Evolutionary conservation across 2,888 invertebrate genomes (phyloP), one percentile per base, ranked within the genome.

Genomic region (Chesias legatella): DNA sequence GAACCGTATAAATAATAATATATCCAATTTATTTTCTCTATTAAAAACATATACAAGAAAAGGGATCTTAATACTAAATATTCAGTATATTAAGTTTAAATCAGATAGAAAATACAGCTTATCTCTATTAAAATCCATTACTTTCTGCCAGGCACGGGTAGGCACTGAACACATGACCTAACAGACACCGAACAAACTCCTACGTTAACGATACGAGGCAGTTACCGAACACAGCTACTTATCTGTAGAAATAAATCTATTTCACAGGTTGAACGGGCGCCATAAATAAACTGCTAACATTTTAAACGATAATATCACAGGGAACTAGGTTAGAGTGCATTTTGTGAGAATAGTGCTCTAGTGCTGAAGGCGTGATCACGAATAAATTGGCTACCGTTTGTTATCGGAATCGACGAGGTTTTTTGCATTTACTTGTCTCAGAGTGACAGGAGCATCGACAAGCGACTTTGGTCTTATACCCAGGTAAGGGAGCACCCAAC

Each of bases 211-310:
- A 37, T 39, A 36, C 40, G 30, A 44, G 38, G 49, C 43, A 40
- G 47, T 43, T 36, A 39, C 46, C 48, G 46, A 50, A 50, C 50
- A 46, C 44, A 25, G 40, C 46, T 47, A 55, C 56, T 60, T 68
- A 70, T 69, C 68, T 59, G n/a, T 7, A 25, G 30, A 53, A 56
- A 65, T 69, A 68, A 63, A 67, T 66, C 63, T 53, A 33, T 37
- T 30, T 30, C 26, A 24, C 33, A 28, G 31, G 21, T 9, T 26
- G 39, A 8, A 32, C 17, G 53, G 43, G 25, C 52, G 2, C 53
- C 39, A 59, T 71, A 70, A 69, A 70, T 64, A 64, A 52, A 41
- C 52, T 50, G 45, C 60, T 58, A 62, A 70, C 67, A 65, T 65
- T 67, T 58, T 59, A 47, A 57, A 55, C 55, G 67, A 68, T 64